phyloP scores from a whole-genome alignment of 2,113 vertebrate genomes.

The Pteropus alecto region DNA sequence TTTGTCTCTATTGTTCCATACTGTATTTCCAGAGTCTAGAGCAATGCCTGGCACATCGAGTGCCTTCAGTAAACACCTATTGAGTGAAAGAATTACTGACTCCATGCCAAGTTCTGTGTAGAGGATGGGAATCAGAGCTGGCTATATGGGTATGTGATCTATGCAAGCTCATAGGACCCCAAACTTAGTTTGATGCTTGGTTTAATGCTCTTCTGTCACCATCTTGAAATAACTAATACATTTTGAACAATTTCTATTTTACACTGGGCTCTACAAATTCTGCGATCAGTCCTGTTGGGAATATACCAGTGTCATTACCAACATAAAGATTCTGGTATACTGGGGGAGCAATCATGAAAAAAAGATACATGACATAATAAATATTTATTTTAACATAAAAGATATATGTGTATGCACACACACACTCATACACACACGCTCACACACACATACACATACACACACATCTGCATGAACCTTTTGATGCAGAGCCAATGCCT shows the following conservation, averaged over 20 bases:
- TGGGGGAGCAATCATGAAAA: background rate
- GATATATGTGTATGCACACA: background rate
- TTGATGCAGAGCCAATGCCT: background rate
- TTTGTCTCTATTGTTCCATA: background rate
- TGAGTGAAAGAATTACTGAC: background rate
- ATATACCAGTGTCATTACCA: background rate
- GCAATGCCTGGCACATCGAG: background rate
- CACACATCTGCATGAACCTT: background rate
- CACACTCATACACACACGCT: too few species aligned
- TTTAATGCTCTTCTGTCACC: background rate
- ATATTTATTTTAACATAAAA: background rate
- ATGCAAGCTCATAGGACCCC: background rate
- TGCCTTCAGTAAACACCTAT: rapidly evolving
- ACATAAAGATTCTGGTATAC: background rate
- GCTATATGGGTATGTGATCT: background rate
- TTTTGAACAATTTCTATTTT: background rate
- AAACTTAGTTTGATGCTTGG: background rate
- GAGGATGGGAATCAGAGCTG: background rate
- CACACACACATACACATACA: background rate
- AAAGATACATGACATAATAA: background rate
- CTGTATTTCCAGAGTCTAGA: background rate
- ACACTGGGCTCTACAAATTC: background rate
- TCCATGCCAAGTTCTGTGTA: background rate
- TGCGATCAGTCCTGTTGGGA: background rate
- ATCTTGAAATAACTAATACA: background rate